These are phyloP conservation scores for Notothenia rossii DNA, from an alignment of 2,113 vertebrate genomes.

Conservation along the genomic window DNA sequence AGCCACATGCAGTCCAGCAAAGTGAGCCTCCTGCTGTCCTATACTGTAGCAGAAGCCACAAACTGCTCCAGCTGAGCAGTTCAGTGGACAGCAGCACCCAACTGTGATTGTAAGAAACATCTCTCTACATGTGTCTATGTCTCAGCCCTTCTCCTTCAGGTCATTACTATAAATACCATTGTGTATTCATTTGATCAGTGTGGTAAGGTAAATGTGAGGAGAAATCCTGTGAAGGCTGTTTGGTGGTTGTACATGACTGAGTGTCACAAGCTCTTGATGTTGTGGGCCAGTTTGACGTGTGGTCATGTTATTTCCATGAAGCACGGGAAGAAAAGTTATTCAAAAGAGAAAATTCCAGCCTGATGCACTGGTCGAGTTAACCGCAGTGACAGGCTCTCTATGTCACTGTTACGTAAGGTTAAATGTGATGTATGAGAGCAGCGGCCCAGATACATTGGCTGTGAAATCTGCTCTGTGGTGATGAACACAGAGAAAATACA, in stretches of 20 bases:
- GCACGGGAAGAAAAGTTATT: conserved; percentile 10
- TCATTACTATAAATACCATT: conserved; percentile 31
- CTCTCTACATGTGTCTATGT: conserved; percentile 2
- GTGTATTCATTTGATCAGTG: conserved; percentile 36
- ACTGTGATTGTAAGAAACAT: background rate
- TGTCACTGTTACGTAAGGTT: conserved; percentile 54
- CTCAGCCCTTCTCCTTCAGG: conserved; percentile 20
- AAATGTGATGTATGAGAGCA: conserved; percentile 54
- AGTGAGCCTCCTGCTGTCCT: background rate
- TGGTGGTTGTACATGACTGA: conserved; percentile 2
- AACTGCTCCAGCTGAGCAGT: background rate
- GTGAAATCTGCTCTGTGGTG: conserved; percentile 13
- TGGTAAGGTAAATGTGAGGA: conserved; percentile 35
- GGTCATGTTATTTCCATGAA: background rate
- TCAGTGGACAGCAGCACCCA: background rate
- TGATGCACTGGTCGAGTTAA: conserved; percentile 41
- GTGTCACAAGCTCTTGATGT: background rate
- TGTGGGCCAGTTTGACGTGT: background rate
- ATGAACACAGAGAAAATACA: no score
- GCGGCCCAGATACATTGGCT: conserved; percentile 33
- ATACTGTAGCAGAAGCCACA: background rate
- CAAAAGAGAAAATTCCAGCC: conserved; percentile 29
- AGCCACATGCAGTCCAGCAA: background rate
- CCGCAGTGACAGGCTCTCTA: conserved; percentile 34
- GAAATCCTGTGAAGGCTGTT: conserved; percentile 13